Base-by-base conservation (phyloP, 2,888 invertebrate species). In the Acleris holmiana region DNA sequence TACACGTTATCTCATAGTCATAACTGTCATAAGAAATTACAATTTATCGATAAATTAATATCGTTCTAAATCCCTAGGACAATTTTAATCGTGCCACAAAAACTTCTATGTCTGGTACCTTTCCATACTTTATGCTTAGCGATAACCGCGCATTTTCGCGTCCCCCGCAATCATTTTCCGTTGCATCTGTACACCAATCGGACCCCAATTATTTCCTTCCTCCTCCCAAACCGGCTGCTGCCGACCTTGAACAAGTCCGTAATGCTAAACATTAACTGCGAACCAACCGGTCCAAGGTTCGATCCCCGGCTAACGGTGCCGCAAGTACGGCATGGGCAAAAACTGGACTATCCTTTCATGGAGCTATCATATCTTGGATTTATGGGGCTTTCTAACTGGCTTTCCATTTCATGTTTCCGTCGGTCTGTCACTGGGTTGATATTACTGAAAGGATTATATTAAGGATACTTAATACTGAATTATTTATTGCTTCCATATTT, bases 321-420 rank as follows among this genome's bases (percentile, higher is more conserved):
- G 15, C n/a, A 54, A 8, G n/a, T 44, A 23, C 44, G 44, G 55
- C 19, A 41, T 40, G 40, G 35, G 44, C 55, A 57, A 57, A 57
- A 57, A 48, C 57, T 48, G 29, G 47, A 47, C n/a, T 57, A 2
- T 48, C 57, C 57, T 55, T 55, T 55, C 55, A 10, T 41, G 44
- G 55, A 54, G 41, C 21, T 18, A 21, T 55, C 44, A 55, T 55
- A 55, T 19, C 21, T 23, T 41, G 44, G 55, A 55, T 55, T 55
- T 55, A 55, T 44, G 55, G 23, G n/a, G 19, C 23, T 41, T 44
- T 44, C 44, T 55, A 55, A 17, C 17, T 23, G 19, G 55, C 55
- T 55, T 55, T 55, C 55, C 41, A 44, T 55, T 55, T 55, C 55
- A 55, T 55, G 44, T 55, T 53, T 8, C 53, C 8, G 40, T 40